Base-by-base conservation (phyloP, 1,140 invertebrate genomes). In the Piezodorus guildinii region DNA sequence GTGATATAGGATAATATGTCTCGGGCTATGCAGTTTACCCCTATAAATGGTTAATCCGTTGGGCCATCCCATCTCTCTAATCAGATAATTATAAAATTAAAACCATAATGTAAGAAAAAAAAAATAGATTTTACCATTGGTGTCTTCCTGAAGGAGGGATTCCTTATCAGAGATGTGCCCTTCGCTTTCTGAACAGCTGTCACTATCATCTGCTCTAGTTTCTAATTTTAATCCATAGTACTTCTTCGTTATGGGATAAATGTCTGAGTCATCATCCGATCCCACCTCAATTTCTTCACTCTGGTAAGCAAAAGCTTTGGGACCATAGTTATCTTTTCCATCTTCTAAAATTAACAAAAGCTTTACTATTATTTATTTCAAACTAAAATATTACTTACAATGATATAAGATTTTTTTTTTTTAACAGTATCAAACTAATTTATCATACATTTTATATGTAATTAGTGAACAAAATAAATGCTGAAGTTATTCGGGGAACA, bases 201-300 rank as follows among this genome's bases (percentile, higher is more conserved):
- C 67, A 27, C 66, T 66, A 0, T 60, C 64, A 14, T 46, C 62
- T 62, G 30, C 10, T 66, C 58, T 54, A 23, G 45, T 46, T 68
- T 66, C 39, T 52, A 45, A 54, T 44, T 51, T 64, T 17, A 52
- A 52, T 19, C 63, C 43, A 23, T 39, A 46, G 6, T 62, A 52
- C 8, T 61, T 74, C 76, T 70, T 80, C 72, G 74, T 78, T 70
- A 64, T 70, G 9, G 71, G 44, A 67, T 77, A 70, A 44, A 69
- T 19, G 65, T 71, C 66, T 16, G 70, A 67, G 61, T 71, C 66
- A 62, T 67, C 63, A 27, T 83, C 79, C 1, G 73, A 74, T 30
- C 76, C 76, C 15, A 77, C 75, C 46, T 79, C 76, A 66, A 80
- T 77, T 49, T 58, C 66, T 45, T 77, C 72, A 64, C 77, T 75